phyloP scores from a whole-genome alignment of 2,797 vertebrate species.

The Calcarius lapponicus region DNA sequence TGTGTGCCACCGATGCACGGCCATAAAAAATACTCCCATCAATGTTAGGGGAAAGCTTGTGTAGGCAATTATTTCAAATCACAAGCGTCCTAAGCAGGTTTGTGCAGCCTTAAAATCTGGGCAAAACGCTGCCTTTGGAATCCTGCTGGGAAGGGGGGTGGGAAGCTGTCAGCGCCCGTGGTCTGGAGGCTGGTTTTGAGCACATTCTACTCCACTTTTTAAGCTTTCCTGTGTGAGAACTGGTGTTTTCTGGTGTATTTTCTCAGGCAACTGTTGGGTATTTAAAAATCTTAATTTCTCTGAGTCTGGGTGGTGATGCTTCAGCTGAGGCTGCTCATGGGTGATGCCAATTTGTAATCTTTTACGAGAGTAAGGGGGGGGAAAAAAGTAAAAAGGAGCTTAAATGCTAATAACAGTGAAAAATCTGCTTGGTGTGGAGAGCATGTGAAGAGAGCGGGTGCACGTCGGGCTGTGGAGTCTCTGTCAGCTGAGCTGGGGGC shows the following conservation, averaged over 20 bases:
- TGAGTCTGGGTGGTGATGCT: not conserved
- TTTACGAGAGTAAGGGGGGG: not conserved
- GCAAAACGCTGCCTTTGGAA: not conserved
- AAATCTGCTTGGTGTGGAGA: not conserved
- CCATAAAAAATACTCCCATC: not conserved
- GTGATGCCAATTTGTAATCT: slow-evolving; percentile 46
- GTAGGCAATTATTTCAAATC: not conserved
- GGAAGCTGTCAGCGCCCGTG: not conserved
- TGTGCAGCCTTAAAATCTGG: not conserved
- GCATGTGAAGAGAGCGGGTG: not conserved
- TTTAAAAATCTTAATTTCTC: not conserved
- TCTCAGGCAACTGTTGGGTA: not conserved
- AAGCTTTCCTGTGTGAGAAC: not conserved
- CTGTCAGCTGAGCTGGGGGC: not conserved
- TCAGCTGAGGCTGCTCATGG: not conserved
- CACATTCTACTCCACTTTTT: not conserved
- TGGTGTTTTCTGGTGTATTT: not conserved
- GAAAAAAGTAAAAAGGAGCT: not conserved
- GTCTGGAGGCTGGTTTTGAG: not conserved
- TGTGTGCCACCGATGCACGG: slow-evolving; percentile 22
- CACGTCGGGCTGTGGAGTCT: not conserved
- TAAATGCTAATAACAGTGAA: slow-evolving; percentile 6
- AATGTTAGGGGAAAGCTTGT: not conserved
- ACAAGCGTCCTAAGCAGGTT: not conserved
- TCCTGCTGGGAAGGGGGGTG: not conserved